Evolutionary conservation across 1,140 invertebrate genomes (phyloP), one percentile per base, ranked within the genome.

Genomic region (Drosophila aff.): DNA sequence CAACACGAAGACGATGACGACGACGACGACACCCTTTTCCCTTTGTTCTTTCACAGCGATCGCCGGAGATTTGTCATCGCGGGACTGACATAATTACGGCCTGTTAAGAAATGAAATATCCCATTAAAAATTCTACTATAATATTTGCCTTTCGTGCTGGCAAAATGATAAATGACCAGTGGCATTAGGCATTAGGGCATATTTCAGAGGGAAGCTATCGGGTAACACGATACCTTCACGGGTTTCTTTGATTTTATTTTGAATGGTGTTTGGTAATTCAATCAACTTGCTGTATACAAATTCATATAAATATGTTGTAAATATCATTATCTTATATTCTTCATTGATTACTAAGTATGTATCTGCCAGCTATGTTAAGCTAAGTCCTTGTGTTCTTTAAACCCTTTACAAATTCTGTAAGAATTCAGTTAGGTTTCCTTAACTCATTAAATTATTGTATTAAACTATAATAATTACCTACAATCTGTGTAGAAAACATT

Each of bases 11-110:
- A 21, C 5, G 18, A 21, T 3, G 18, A 21, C 8, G 16, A 21
- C 13, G 16, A 21, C 21, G 49, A n/a, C 59, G 41, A 33, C 59
- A 67, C 50, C 50, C 41, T 57, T 67, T 65, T 3, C 33, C 33
- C 46, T 58, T 36, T 31, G 38, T 43, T 58, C 52, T 58, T 58
- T 69, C 16, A n/a, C 52, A 11, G 38, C n/a, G 67, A 73, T 73
- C 36, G 28, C 38, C 13, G 66, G 53, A 72, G 69, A 73, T 73
- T 73, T 73, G 67, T 73, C 69, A 73, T 44, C 53, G 38, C 10
- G 44, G 31, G 28, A 65, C 81, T 76, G 85, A 90, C 85, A 89
- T 79, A 79, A 89, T 89, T 76, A 89, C 62, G 67, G 73, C 69
- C 74, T 73, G 81, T 64, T 78, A 58, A 13, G 23, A 76, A 67